Evolutionary conservation across 1,140 invertebrate species (phyloP).

Genomic region (Drosophila azteca): DNA sequence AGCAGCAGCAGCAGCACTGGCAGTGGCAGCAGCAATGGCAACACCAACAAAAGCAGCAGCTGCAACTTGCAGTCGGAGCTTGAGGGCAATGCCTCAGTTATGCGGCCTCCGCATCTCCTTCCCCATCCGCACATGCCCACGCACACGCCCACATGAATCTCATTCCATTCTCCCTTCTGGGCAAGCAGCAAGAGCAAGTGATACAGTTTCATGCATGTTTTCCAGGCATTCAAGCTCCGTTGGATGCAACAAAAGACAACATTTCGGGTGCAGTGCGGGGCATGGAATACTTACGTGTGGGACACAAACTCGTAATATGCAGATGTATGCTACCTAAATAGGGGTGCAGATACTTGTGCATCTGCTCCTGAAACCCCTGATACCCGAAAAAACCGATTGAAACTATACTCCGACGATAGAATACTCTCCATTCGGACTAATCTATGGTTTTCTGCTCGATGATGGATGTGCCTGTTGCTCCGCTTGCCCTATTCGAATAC

Average conservation of each 20-base stretch:
- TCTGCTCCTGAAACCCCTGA: constrained; percentile 28
- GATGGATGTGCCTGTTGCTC: no score
- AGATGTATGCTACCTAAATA: constrained; percentile 11
- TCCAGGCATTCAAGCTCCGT: constrained; percentile 43
- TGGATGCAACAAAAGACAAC: constrained; percentile 4
- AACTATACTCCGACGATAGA: background rate
- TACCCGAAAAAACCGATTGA: constrained; percentile 2
- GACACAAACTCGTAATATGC: background rate
- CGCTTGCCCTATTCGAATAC: no score
- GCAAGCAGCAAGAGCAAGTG: constrained; percentile 42
- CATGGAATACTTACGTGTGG: constrained; percentile 2
- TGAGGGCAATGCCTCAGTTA: constrained; percentile 40
- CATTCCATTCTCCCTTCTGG: constrained; percentile 20
- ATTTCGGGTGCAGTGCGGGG: constrained; percentile 24
- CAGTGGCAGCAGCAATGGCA: no score
- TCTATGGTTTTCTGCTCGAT: no score
- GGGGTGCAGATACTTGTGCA: constrained; percentile 14
- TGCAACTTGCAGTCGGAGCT: constrained; percentile 32
- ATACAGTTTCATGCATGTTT: constrained; percentile 70
- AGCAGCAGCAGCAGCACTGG: constrained; percentile 7
- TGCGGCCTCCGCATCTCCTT: constrained; percentile 11
- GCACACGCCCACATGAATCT: background rate
- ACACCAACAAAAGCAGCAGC: constrained; percentile 5
- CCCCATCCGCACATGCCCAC: background rate
- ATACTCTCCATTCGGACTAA: no score